phyloP scores from a whole-genome alignment of 2,888 invertebrate genomes.

The Camponotus fellah region DNA sequence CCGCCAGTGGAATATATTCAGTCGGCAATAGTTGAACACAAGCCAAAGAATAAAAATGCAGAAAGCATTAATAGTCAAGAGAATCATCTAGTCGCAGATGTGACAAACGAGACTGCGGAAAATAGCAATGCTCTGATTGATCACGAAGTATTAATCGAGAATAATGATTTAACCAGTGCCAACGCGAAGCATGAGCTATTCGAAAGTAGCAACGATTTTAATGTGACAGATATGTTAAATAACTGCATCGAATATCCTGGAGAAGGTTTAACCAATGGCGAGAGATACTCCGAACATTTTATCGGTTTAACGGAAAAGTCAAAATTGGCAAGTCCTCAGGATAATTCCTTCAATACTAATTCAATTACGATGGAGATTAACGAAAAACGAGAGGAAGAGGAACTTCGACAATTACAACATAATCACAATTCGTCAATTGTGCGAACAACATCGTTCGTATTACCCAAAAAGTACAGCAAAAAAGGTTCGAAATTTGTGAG shows the following conservation, averaged over 20 bases:
- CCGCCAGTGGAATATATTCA: conserved; percentile 40
- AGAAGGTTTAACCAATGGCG: conserved; percentile 52
- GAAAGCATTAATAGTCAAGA: conserved; percentile 74
- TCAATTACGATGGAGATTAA: conserved; percentile 18
- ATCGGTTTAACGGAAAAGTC: conserved; percentile 26
- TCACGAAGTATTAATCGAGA: conserved; percentile 40
- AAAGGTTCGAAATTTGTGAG: conserved; percentile 79
- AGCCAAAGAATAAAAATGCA: conserved; percentile 9
- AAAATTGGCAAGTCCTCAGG: conserved; percentile 32
- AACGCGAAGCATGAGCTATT: conserved; percentile 55
- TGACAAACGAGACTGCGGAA: conserved; percentile 56
- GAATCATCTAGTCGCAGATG: conserved; percentile 38
- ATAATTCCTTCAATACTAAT: conserved; percentile 12
- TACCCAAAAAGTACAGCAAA: conserved; percentile 70
- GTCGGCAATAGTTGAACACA: conserved; percentile 1
- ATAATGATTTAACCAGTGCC: conserved; percentile 50
- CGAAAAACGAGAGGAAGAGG: conserved; percentile 21
- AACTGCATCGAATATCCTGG: background rate
- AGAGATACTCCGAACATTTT: conserved; percentile 31
- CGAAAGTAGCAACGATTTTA: conserved; percentile 49
- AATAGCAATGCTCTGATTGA: conserved; percentile 31
- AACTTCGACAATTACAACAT: conserved; percentile 1
- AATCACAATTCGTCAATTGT: conserved; percentile 18
- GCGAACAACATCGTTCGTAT: conserved; percentile 30
- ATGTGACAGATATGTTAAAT: background rate